Percentiles rank a stretch among this genome's conserved stretches.
Evolutionary conservation across 2,113 vertebrate species (phyloP).

Genomic region (Ramphastos sulfuratus): DNA sequence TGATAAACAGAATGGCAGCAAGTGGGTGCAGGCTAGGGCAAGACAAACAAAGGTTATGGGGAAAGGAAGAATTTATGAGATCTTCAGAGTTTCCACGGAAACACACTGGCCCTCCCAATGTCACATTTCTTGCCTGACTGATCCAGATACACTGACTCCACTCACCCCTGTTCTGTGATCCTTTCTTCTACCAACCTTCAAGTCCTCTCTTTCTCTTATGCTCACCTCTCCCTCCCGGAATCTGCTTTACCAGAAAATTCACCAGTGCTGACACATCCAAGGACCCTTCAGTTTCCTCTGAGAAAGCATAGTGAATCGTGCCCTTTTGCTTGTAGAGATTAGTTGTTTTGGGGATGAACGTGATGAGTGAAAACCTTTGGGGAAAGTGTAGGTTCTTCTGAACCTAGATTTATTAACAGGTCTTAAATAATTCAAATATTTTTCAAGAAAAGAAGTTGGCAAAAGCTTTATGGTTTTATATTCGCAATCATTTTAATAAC

Average conservation of each 20-base stretch:
- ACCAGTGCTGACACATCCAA: not conserved
- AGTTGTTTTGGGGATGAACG: not conserved
- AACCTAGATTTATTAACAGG: not conserved
- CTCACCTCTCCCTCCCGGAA: not conserved
- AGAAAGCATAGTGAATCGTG: not conserved
- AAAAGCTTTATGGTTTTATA: not conserved
- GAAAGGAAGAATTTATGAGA: not conserved
- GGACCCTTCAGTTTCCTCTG: not conserved
- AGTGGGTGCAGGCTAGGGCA: not conserved
- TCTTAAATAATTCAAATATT: not conserved
- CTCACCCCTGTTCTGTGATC: rapidly evolving
- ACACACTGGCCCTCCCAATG: not conserved
- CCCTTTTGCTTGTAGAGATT: not conserved
- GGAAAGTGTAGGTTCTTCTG: not conserved
- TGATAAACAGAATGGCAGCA: not conserved
- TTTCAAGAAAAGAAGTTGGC: not conserved
- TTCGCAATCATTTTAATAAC: not conserved
- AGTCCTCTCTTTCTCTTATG: not conserved
- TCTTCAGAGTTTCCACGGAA: not conserved
- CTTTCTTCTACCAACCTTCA: not conserved
- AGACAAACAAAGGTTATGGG: not conserved
- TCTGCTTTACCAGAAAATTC: not conserved
- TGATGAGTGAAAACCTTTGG: not conserved
- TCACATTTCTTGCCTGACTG: not conserved
- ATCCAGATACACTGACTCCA: not conserved